Conservation (phyloP, 2,797 vertebrate genomes). For the Eupleurogrammus muticus region DNA sequence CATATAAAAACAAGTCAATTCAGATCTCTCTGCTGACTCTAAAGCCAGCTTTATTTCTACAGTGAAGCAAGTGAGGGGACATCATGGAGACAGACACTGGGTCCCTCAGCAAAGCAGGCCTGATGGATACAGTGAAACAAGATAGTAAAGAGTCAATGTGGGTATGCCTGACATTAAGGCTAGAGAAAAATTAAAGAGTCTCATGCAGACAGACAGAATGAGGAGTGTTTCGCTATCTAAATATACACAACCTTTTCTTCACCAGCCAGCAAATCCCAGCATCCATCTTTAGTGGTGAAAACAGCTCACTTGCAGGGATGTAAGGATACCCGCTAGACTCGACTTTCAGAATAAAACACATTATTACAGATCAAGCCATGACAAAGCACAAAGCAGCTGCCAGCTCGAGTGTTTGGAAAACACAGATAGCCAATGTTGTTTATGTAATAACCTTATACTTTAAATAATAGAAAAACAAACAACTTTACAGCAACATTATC, state of each 20-base stretch:
- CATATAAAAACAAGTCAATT: conserved; percentile 53
- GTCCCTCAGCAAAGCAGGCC: conserved; percentile 49
- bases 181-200: conserved; percentile 19
- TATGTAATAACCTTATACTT: too few relatives aligned
- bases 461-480: not conserved
- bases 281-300: not conserved
- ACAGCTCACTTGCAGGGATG: not conserved
- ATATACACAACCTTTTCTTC: not conserved
- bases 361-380: not conserved
- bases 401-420: not conserved
- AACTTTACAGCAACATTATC: not conserved
- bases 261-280: not conserved
- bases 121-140: conserved; percentile 53
- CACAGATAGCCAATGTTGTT: not conserved
- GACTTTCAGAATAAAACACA: too few relatives aligned
- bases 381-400: not conserved
- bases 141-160: conserved; percentile 47
- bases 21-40: conserved; percentile 32
- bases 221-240: conserved; percentile 1
- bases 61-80: conserved; percentile 37
- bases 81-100: conserved; percentile 54
- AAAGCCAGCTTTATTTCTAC: conserved; percentile 44
- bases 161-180: conserved; percentile 44
- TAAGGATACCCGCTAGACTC: not conserved
- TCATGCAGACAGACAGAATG: conserved; percentile 3